A percentile compares a stretch with the other conserved stretches of the same genome.
These are phyloP conservation scores for Hemiprocne comata DNA, from an alignment of 2,113 vertebrate genomes.

Conservation along the genomic window DNA sequence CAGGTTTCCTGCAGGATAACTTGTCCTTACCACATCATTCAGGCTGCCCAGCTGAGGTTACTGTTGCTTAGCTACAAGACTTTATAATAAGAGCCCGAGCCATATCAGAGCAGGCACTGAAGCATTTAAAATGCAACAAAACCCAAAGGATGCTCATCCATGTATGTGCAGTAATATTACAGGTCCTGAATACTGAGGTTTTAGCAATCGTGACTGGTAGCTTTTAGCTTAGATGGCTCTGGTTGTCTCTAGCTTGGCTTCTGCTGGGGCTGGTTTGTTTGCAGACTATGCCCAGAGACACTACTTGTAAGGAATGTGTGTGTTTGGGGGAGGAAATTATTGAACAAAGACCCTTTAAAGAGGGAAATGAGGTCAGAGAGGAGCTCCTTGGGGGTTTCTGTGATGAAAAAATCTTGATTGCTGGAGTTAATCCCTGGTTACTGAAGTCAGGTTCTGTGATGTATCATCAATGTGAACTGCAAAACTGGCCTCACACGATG, in stretches of 20 bases:
- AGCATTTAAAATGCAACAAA: neutral
- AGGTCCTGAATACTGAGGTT: neutral
- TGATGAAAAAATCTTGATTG: neutral
- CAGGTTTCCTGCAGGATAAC: neutral
- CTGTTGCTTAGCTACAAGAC: constrained; percentile 37
- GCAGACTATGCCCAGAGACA: neutral
- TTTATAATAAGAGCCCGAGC: neutral
- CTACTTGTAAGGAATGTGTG: neutral
- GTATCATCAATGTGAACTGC: neutral
- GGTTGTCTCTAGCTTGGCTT: neutral
- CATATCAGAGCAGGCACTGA: neutral
- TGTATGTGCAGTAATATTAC: neutral
- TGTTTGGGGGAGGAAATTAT: neutral
- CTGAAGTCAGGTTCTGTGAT: neutral
- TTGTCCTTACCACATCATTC: neutral
- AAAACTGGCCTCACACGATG: neutral
- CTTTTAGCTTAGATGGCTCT: neutral
- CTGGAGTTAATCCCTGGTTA: neutral
- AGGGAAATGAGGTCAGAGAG: neutral
- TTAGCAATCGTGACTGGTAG: neutral
- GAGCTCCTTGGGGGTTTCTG: neutral
- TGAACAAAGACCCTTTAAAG: neutral
- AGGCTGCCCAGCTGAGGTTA: neutral
- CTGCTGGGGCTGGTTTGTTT: neutral
- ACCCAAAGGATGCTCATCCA: neutral